Percentiles rank a stretch among this genome's conserved stretches.
Conservation (phyloP, 1,140 invertebrate species). For the Trachelipus rathkii region DNA sequence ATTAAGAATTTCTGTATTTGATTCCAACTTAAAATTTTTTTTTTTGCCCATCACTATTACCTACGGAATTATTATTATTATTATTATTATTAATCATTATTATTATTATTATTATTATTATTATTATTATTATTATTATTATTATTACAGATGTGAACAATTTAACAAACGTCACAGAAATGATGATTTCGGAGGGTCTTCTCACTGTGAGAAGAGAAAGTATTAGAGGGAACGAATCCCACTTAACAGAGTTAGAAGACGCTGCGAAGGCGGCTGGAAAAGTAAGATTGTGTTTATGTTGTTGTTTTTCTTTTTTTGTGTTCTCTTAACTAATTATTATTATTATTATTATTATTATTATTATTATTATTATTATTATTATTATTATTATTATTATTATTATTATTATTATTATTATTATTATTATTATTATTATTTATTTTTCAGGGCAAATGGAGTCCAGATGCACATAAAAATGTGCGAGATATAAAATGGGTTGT, state of each 20-base stretch:
- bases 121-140: slow-evolving; percentile 12
- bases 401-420: slow-evolving; percentile 13
- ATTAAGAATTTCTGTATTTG: too few species aligned
- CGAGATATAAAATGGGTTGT: slow-evolving; percentile 81
- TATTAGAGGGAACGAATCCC: slow-evolving; percentile 60
- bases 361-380: slow-evolving; percentile 23
- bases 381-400: not conserved
- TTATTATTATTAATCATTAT: too few species aligned
- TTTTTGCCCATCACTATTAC: too few species aligned
- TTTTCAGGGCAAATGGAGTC: slow-evolving; percentile 34
- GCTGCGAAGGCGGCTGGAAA: slow-evolving; percentile 77
- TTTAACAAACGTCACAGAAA: slow-evolving; percentile 82
- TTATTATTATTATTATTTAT: not conserved
- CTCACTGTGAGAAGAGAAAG: slow-evolving; percentile 75
- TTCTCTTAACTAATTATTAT: not conserved
- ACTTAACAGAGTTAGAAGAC: slow-evolving; percentile 82
- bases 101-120: too few species aligned
- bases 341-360: not conserved
- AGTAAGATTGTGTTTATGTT: slow-evolving; percentile 54
- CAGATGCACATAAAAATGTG: slow-evolving; percentile 56
- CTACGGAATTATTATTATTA: too few species aligned
- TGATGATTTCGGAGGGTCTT: slow-evolving; percentile 78
- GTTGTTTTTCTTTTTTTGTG: slow-evolving; percentile 14
- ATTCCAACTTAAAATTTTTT: too few species aligned
- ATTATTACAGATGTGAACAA: slow-evolving; percentile 57